These are phyloP conservation scores for Epinephelus moara DNA, from an alignment of 2,113 vertebrate genomes.

Conservation along the genomic window DNA sequence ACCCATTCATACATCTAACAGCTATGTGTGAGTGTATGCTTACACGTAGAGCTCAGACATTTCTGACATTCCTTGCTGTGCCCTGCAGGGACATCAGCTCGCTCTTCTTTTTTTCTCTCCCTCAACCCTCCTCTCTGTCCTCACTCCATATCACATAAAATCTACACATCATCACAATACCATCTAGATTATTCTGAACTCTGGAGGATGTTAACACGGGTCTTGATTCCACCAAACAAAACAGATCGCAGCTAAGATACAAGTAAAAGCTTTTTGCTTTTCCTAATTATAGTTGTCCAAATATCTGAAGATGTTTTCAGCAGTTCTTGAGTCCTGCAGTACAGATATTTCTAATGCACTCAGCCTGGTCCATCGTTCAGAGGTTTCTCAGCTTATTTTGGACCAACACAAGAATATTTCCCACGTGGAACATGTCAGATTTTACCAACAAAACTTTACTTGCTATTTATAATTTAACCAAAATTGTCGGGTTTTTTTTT, in stretches of 20 bases:
- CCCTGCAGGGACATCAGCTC: slow-evolving; percentile 36
- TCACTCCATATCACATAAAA: not conserved
- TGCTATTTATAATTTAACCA: not conserved
- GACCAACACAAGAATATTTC: not conserved
- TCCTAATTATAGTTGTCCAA: too few species aligned
- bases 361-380: not conserved
- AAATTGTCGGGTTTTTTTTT: not conserved
- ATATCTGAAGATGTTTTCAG: not conserved
- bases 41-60: slow-evolving; percentile 38
- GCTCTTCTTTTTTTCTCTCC: slow-evolving; percentile 12
- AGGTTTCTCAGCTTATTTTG: not conserved
- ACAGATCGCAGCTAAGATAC: not conserved
- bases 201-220: not conserved
- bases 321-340: too few species aligned
- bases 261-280: not conserved
- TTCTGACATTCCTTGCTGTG: slow-evolving; percentile 58
- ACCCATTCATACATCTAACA: slow-evolving; percentile 10
- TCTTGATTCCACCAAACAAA: not conserved
- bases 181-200: not conserved
- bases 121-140: not conserved
- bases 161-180: not conserved
- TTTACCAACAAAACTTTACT: not conserved
- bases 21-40: slow-evolving; percentile 29
- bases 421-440: not conserved
- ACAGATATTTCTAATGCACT: not conserved